phyloP scores from a whole-genome alignment of 1,140 invertebrate genomes.

The Mercenaria mercenaria region DNA sequence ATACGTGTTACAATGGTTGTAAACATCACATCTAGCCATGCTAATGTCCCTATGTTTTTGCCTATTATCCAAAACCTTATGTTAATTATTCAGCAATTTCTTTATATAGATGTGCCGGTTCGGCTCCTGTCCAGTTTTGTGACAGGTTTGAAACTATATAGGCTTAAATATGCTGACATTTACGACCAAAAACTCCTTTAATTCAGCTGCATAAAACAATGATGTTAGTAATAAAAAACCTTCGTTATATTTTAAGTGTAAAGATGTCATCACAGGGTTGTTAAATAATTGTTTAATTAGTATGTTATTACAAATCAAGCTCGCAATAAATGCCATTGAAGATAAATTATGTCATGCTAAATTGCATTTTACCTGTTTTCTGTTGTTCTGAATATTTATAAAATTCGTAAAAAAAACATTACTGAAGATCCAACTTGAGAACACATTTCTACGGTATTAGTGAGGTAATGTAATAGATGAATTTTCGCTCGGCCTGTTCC shows the following conservation, averaged over 20 bases:
- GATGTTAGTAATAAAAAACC: constrained; percentile 1
- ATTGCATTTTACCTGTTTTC: background rate
- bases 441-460: no score
- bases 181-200: background rate
- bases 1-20: background rate
- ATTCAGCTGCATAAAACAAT: background rate
- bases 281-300: constrained; percentile 19
- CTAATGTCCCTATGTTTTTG: background rate
- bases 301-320: constrained; percentile 10
- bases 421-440: no score
- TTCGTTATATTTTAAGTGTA: constrained; percentile 11
- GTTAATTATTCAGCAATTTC: constrained; percentile 4
- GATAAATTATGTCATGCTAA: background rate
- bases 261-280: background rate
- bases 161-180: constrained; percentile 30
- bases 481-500: no score
- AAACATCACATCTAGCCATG: background rate
- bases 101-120: background rate
- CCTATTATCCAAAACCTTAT: background rate
- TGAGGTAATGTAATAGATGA: no score
- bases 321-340: background rate
- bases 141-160: background rate
- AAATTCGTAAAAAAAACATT: no score
- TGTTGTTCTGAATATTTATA: no score
- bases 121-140: background rate